These are phyloP conservation scores for Ataeniobius toweri DNA, from an alignment of 2,797 vertebrate species.

Conservation along the genomic window DNA sequence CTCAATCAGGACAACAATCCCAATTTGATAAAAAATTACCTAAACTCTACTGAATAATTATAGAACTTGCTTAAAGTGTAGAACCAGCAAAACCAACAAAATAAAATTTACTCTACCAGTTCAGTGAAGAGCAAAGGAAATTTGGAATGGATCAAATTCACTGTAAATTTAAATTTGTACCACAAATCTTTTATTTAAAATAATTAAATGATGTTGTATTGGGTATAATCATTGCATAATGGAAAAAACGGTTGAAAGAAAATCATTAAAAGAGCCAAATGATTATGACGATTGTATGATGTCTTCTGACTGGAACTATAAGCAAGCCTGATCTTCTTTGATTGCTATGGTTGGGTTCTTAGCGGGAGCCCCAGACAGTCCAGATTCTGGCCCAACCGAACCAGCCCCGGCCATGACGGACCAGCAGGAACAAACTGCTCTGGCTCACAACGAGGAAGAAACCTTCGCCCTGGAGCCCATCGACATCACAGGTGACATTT, in stretches of 20 bases:
- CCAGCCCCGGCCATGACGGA: constrained; percentile 95
- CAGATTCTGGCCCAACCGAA: constrained; percentile 94
- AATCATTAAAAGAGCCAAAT: neutral
- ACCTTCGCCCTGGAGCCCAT: constrained; percentile 98
- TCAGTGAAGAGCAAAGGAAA: neutral
- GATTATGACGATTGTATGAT: neutral
- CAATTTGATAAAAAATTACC: neutral
- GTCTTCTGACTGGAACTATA: neutral
- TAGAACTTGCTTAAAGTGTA: neutral
- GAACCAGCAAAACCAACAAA: neutral
- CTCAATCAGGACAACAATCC: no score
- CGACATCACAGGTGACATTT: constrained; percentile 92
- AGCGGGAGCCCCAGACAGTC: constrained; percentile 94
- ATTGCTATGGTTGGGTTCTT: constrained; percentile 31
- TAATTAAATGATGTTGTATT: neutral
- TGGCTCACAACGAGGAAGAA: constrained; percentile 97
- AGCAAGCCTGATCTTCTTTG: neutral
- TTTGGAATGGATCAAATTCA: neutral
- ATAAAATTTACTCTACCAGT: neutral
- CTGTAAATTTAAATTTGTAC: neutral
- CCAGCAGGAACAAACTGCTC: constrained; percentile 90
- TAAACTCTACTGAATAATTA: neutral
- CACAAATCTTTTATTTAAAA: neutral
- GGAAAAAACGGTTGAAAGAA: neutral
- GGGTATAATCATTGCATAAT: neutral